phyloP scores from a whole-genome alignment of 2,888 invertebrate genomes.

The Morpho deidamia region DNA sequence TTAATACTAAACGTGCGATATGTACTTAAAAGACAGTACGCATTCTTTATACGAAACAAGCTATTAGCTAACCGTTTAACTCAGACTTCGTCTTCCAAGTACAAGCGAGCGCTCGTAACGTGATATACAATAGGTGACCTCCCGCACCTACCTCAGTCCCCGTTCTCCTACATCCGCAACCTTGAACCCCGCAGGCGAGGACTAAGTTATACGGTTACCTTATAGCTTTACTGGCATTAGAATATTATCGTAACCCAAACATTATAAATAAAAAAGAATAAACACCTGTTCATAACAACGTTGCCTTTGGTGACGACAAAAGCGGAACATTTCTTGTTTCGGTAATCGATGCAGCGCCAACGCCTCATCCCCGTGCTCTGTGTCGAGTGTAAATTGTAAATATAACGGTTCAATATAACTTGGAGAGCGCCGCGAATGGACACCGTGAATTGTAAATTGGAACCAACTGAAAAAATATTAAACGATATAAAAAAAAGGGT shows the following conservation, averaged over 20 bases:
- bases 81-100: too few species aligned
- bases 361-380: slow-evolving; percentile 43
- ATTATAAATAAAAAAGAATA: background rate
- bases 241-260: background rate
- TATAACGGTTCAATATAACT: slow-evolving; percentile 66
- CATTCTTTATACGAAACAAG: too few species aligned
- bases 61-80: too few species aligned
- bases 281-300: slow-evolving; percentile 61
- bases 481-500: background rate
- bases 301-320: slow-evolving; percentile 63
- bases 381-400: slow-evolving; percentile 62
- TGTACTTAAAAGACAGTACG: too few species aligned
- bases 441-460: slow-evolving; percentile 62
- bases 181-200: too few species aligned
- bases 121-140: too few species aligned
- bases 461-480: background rate
- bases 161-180: too few species aligned
- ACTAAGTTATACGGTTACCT: too few species aligned
- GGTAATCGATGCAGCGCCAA: slow-evolving; percentile 73
- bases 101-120: too few species aligned
- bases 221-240: too few species aligned
- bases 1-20: too few species aligned
- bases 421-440: slow-evolving; percentile 70
- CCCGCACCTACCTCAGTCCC: too few species aligned
- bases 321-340: slow-evolving; percentile 61